phyloP scores from a whole-genome alignment of 2,113 vertebrate species.

The Piprites chloris region DNA sequence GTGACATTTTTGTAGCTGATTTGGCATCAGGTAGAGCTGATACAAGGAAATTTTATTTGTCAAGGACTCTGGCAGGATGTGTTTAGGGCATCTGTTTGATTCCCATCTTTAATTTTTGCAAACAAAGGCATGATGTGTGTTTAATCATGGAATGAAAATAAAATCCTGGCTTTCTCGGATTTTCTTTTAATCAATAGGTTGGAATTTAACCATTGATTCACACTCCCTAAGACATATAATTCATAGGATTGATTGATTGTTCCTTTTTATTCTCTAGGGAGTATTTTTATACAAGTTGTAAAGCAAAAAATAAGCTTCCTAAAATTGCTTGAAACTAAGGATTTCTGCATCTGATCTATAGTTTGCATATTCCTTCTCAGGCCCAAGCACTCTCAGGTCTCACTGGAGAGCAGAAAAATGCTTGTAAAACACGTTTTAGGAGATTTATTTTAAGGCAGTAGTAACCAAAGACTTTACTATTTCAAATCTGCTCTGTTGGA shows the following conservation, averaged over 20 bases:
- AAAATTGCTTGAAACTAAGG: background rate
- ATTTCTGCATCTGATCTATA: background rate
- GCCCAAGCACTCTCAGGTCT: background rate
- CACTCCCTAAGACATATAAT: background rate
- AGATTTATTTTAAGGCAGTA: background rate
- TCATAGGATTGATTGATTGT: background rate
- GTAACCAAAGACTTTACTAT: background rate
- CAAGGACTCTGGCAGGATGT: background rate
- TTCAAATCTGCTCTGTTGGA: background rate
- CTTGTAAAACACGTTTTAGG: background rate
- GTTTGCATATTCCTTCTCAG: background rate
- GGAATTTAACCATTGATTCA: background rate
- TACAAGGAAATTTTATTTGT: background rate
- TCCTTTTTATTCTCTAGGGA: background rate
- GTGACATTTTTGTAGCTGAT: background rate
- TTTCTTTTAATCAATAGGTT: background rate
- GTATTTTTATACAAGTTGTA: background rate
- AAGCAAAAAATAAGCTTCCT: background rate
- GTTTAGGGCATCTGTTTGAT: background rate
- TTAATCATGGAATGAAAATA: conserved; percentile 20
- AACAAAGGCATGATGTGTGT: background rate
- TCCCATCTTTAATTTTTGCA: background rate
- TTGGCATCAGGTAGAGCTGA: background rate
- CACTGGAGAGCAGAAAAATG: background rate
- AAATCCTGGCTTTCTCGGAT: background rate